These are phyloP conservation scores for Rana temporaria DNA, from an alignment of 2,113 vertebrate species.

Conservation along the genomic window DNA sequence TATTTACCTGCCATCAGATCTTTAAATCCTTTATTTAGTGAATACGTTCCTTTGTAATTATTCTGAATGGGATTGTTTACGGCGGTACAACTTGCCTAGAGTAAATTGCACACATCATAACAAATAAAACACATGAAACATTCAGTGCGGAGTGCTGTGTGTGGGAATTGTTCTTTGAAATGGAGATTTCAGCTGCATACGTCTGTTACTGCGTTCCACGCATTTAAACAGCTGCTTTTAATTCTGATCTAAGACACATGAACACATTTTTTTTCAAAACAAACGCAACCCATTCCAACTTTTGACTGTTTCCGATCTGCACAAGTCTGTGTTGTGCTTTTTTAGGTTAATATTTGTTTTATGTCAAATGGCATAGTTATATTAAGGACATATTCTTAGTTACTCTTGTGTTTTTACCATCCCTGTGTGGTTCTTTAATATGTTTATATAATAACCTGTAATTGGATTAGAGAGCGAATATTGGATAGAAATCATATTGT, in stretches of 20 bases:
- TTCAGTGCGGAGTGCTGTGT: not conserved
- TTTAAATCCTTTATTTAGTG: not conserved
- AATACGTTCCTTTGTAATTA: not conserved
- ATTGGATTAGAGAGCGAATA: not conserved
- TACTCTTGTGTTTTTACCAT: constrained; percentile 8
- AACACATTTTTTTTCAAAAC: not conserved
- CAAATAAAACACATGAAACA: constrained; percentile 33
- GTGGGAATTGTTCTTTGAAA: constrained; percentile 16
- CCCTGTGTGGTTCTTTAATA: not conserved
- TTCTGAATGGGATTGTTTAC: constrained; percentile 25
- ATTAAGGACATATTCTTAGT: constrained; percentile 11
- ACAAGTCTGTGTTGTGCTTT: not conserved
- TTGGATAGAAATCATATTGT: constrained; percentile 8
- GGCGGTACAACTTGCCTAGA: not conserved
- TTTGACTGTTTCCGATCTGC: not conserved
- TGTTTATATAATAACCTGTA: constrained; percentile 24
- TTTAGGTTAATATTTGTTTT: constrained; percentile 14
- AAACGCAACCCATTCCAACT: not conserved
- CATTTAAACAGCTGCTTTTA: constrained; percentile 34
- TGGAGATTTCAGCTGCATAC: not conserved
- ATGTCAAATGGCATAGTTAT: not conserved
- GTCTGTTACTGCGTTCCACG: not conserved
- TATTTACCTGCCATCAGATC: not conserved
- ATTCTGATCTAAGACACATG: constrained; percentile 1
- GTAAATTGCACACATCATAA: constrained; percentile 1